These are phyloP conservation scores for Phaonia tiefii DNA, from an alignment of 2,888 invertebrate genomes.

Conservation along the genomic window DNA sequence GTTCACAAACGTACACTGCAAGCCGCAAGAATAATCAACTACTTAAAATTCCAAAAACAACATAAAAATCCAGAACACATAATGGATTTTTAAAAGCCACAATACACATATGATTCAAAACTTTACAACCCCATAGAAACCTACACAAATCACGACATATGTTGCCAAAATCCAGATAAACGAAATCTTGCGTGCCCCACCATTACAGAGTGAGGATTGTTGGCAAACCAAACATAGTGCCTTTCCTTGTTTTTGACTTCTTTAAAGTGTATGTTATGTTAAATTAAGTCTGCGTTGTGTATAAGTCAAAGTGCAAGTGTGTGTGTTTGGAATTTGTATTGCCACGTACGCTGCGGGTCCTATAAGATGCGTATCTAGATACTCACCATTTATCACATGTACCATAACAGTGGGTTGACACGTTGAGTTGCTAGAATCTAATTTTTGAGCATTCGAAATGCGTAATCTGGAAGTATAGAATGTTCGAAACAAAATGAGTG, in stretches of 20 bases:
- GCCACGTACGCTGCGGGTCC: too few relatives aligned
- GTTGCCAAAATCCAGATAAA: neutral
- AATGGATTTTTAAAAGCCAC: slow-evolving; percentile 44
- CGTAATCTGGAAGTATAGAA: slow-evolving; percentile 82
- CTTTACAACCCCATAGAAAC: neutral
- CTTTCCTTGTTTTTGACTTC: too few relatives aligned
- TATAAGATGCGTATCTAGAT: neutral
- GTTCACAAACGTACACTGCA: neutral
- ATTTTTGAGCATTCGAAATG: slow-evolving; percentile 87
- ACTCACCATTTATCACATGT: slow-evolving; percentile 92
- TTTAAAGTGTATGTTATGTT: too few relatives aligned
- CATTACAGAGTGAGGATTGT: too few relatives aligned
- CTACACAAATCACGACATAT: neutral
- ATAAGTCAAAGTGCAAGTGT: too few relatives aligned
- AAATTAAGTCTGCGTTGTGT: too few relatives aligned
- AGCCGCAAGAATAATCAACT: slow-evolving; percentile 50
- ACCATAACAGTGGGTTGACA: slow-evolving; percentile 94
- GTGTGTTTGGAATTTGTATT: too few relatives aligned
- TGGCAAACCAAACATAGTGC: too few relatives aligned
- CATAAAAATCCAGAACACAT: slow-evolving; percentile 51
- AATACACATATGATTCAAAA: slow-evolving; percentile 7
- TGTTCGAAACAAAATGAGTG: too few relatives aligned
- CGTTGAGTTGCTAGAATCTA: slow-evolving; percentile 93
- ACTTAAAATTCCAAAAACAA: slow-evolving; percentile 48
- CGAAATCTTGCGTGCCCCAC: too few relatives aligned